Evolutionary conservation across 2,113 vertebrate genomes (phyloP), one percentile per base, ranked within the genome.

Genomic region (Hydropotes inermis): DNA sequence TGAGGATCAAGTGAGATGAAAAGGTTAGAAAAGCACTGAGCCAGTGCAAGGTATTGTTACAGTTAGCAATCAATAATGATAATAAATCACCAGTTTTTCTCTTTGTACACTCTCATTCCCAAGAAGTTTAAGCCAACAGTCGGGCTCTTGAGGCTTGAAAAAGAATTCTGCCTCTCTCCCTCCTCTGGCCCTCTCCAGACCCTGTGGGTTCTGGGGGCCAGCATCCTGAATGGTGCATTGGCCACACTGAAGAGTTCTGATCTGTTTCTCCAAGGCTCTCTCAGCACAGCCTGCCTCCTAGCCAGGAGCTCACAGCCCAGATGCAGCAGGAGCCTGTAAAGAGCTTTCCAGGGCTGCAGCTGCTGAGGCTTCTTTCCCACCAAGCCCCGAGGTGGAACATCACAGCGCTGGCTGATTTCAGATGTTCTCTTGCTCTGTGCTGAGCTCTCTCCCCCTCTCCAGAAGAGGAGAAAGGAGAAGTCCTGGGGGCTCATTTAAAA

Each of bases 401-500:
- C 86, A 13, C 58, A 39, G 78, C 0, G 5, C 50, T 30, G 84
- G 36, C 88, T 30, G 52, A 7, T 85, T 27, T 23, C 81, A 76
- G 91, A 74, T 0, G 5, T 33, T 95, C 91, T 89, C 60, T 19
- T 30, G 87, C 97, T 97, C 4, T 0, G 61, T 50, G 50, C 88
- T 12, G 4, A 25, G 83, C 28, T 87, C 87, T 70, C 94, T 94
- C 96, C 50, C 61, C 83, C 86, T 21, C 90, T 91, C 67, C 89
- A 95, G 96, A 87, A 95, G 97, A 96, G 61, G 97, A 97, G 90
- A 92, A 87, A 87, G 57, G 96, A 94, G 96, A 96, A 87, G 92
- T 98, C 98, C 98, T 94, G 93, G 98, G 97, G 97, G 94, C 97
- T 98, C 96, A 79, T 98, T 98, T 98, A 97, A 98, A 98, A 98